A percentile compares a stretch with the other conserved stretches of the same genome.
Conservation (phyloP, 2,113 vertebrate species). For the Petrocephalus microphthalmus region DNA sequence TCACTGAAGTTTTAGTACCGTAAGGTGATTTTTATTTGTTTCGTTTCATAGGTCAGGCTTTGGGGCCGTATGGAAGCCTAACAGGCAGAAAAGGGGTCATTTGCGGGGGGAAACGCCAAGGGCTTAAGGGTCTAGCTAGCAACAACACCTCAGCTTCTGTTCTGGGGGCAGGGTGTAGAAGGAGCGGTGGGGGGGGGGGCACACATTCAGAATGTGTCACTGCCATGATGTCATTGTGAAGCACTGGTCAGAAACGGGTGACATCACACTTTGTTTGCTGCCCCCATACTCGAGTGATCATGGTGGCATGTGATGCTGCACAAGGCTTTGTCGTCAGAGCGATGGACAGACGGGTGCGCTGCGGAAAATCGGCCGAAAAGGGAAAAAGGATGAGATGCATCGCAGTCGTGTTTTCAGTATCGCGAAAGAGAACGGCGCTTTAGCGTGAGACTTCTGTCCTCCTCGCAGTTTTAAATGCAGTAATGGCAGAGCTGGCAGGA, state of each 20-base stretch:
- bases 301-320: slow-evolving; percentile 13
- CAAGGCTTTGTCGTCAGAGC: slow-evolving; percentile 20
- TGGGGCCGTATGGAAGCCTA: neutral
- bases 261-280: neutral
- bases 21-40: neutral
- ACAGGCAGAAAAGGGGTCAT: neutral
- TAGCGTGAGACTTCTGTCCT: neutral
- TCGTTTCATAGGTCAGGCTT: neutral
- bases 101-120: too few species aligned
- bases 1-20: neutral
- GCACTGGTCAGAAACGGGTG: neutral
- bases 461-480: neutral
- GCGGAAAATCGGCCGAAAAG: neutral
- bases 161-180: neutral
- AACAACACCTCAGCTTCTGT: neutral
- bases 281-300: neutral
- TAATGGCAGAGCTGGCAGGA: neutral
- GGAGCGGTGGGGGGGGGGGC: neutral
- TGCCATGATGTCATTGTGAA: neutral
- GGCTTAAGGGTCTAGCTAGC: neutral
- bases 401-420: neutral
- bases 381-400: neutral
- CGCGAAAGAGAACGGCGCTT: neutral
- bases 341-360: neutral
- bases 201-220: neutral